Evolutionary conservation across 1,140 invertebrate species (phyloP), one percentile per base, ranked within the genome.

Genomic region (Pectinophora gossypiella): DNA sequence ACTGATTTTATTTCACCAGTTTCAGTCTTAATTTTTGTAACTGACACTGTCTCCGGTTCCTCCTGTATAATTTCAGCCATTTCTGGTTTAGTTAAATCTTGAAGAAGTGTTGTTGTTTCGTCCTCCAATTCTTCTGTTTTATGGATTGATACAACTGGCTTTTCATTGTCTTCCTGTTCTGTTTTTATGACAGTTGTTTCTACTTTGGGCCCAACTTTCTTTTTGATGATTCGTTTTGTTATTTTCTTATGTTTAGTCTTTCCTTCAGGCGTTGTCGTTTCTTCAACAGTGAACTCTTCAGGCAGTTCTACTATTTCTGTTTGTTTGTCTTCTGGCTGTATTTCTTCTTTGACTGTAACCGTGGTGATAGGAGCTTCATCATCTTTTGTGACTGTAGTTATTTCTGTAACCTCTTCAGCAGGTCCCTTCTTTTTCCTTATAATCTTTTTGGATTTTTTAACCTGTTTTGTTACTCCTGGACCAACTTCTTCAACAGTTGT

Each of bases 161-260:
- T 54, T 60, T 88, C 80, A 21, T 82, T 79, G 48, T 88, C 84
- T 67, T 89, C 84, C 69, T 89, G 77, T 42, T 88, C 64, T 15
- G 88, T 87, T 13, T 84, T 77, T 48, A 88, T 84, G 76, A 89
- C 85, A 1, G 47, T 57, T 7, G 36, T 90, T 15, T 68, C 74
- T 76, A 90, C 91, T 18, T 57, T 59, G 7, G 75, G 59, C 4
- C 13, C 35, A 6, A 4, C 3, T n/a, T 38, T 15, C 13, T 38
- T 38, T 38, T 15, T 10, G 3, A 13, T 38, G 4, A 38, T n/a
- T 6, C 13, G 9, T 38, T 38, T 38, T 6, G 35, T n/a, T 38
- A 4, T 38, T 38, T n/a, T n/a, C n/a, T n/a, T n/a, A n/a, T n/a
- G n/a, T n/a, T n/a, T n/a, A n/a, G n/a, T 45, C 59, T 63, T 61